Evolutionary conservation across 2,888 invertebrate genomes (phyloP), one percentile per base, ranked within the genome.

Genomic region (Achlya flavicornis): DNA sequence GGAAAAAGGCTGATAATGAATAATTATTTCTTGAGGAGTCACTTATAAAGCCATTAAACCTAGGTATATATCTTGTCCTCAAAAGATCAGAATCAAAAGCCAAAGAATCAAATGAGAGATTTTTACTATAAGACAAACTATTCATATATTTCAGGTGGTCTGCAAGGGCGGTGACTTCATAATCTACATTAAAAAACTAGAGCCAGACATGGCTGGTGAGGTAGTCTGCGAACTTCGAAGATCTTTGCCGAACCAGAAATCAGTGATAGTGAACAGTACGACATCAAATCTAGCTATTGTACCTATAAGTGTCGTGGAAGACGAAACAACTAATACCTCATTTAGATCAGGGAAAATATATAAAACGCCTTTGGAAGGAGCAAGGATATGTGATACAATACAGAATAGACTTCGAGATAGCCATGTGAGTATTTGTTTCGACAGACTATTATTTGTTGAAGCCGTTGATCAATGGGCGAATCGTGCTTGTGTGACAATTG

Each of bases 141-240:
- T 58, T n/a, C 46, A 46, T 4, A 10, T 41, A 11, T 70, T 72
- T n/a, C 67, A 83, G 83, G 76, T 82, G 6, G 48, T 76, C n/a
- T 67, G 65, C 57, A 72, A 68, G 35, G 74, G 72, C 5, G 77
- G 76, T 1, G 74, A 79, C 2, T 81, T 67, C 53, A 35, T 74
- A 7, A 65, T 84, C 8, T 69, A 69, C 62, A 79, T 84, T 3
- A 78, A 78, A 33, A 73, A 74, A 63, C 57, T 83, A 3, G 75
- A 79, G 7, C 75, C 75, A 0, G 73, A 71, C 7, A 83, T 84
- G 83, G 67, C 68, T 0, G 83, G 83, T 0, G 66, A 72, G 10
- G 74, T 81, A 0, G 64, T 68, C 0, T 84, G 83, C 48, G 79
- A 83, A 53, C 66, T 84, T 6, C 73, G 79, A 3, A 72, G 64